phyloP scores from a whole-genome alignment of 2,888 invertebrate species.

The Eremobia ochroleuca region DNA sequence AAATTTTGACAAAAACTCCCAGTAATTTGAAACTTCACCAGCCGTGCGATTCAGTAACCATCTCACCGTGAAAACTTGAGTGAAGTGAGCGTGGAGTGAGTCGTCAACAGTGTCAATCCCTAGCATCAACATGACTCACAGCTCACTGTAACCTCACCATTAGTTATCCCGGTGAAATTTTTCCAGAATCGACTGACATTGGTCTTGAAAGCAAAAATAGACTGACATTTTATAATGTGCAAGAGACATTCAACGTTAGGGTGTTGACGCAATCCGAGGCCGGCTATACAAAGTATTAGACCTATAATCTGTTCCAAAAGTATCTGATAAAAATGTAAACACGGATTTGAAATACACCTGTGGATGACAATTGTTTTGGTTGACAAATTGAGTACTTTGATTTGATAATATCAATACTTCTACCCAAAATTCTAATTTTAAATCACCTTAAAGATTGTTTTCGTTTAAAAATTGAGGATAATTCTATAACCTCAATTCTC shows the following conservation, averaged over 20 bases:
- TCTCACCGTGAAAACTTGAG: too few species aligned
- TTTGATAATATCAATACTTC: neutral
- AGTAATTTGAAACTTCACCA: neutral
- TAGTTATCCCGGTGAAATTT: too few species aligned
- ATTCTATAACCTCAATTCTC: neutral
- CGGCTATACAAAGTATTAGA: neutral
- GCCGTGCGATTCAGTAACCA: too few species aligned
- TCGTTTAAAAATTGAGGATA: neutral
- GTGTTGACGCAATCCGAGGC: neutral
- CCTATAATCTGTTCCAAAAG: neutral
- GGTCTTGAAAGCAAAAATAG: too few species aligned
- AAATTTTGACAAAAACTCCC: neutral
- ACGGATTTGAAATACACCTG: neutral
- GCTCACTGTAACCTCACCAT: too few species aligned
- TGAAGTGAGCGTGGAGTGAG: too few species aligned
- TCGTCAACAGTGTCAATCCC: too few species aligned
- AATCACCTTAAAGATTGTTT: neutral
- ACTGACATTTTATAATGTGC: neutral
- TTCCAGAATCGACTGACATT: too few species aligned
- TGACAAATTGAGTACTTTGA: neutral
- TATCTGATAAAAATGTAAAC: neutral
- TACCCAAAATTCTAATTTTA: neutral
- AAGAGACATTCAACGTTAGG: neutral
- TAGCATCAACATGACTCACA: too few species aligned
- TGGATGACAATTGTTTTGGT: neutral